Conservation (phyloP, 2,797 vertebrate genomes). For the Helarctos malayanus region DNA sequence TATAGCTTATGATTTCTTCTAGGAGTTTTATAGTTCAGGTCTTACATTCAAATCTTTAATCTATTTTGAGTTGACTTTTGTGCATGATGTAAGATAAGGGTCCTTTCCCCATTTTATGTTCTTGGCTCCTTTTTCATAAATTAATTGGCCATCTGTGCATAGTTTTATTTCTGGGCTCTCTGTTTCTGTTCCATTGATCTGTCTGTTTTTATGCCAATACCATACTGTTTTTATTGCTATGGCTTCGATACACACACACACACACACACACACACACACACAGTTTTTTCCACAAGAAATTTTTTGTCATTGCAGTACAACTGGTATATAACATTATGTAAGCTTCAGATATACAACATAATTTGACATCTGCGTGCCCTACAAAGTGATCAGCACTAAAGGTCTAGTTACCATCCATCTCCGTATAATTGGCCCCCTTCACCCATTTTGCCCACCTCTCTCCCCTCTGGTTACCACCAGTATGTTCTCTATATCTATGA, state of each 20-base stretch:
- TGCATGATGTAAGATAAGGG: neutral
- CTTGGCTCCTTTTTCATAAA: neutral
- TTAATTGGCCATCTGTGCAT: neutral
- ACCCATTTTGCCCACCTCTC: neutral
- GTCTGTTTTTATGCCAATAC: neutral
- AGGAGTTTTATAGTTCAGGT: neutral
- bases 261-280: neutral
- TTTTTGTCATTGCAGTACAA: neutral
- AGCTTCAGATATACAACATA: neutral
- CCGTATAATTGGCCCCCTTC: neutral
- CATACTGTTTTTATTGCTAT: neutral
- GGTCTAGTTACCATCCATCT: neutral
- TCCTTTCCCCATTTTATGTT: neutral
- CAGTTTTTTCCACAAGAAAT: neutral
- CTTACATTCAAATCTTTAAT: neutral
- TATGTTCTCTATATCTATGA: neutral
- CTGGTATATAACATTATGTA: neutral
- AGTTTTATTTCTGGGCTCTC: neutral
- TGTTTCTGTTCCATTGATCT: neutral
- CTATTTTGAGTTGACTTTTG: neutral
- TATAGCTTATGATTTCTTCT: neutral
- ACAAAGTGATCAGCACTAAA: neutral
- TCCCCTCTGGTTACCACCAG: neutral
- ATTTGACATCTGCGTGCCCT: neutral
- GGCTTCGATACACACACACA: neutral